These are phyloP conservation scores for Hoplostethus atlanticus DNA, from an alignment of 2,797 vertebrate genomes.

Conservation along the genomic window DNA sequence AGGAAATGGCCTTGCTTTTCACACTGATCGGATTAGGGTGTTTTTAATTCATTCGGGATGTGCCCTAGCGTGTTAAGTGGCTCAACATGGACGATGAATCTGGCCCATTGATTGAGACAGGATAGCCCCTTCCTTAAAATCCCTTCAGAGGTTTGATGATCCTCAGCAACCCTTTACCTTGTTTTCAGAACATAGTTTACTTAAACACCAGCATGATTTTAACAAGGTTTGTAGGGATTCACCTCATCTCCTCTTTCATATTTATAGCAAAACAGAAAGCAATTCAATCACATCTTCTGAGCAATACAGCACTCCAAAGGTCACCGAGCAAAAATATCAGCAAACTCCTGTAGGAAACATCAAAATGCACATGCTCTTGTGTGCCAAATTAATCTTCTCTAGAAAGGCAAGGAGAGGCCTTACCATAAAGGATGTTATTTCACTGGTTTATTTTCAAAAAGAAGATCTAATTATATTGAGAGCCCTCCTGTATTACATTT, in stretches of 20 bases:
- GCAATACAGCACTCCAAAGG: constrained; percentile 33
- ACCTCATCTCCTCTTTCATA: constrained; percentile 4
- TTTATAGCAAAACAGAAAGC: constrained; percentile 35
- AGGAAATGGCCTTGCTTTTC: constrained; percentile 87
- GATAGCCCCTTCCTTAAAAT: constrained; percentile 62
- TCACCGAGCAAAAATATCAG: constrained; percentile 26
- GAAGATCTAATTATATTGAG: not conserved
- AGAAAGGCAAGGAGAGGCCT: not conserved
- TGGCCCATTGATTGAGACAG: constrained; percentile 73
- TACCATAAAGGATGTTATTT: not conserved
- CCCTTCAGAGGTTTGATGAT: constrained; percentile 37
- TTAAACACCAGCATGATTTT: not conserved
- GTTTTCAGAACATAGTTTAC: constrained; percentile 2
- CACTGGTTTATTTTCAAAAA: not conserved
- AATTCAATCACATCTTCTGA: constrained; percentile 36
- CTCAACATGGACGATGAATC: constrained; percentile 86
- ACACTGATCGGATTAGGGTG: constrained; percentile 87
- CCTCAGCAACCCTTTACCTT: constrained; percentile 28
- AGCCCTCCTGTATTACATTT: not conserved
- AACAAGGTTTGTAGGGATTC: constrained; percentile 25
- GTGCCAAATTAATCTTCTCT: constrained; percentile 10
- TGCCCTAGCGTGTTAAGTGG: constrained; percentile 87
- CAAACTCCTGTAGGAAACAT: constrained; percentile 18
- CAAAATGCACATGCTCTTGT: constrained; percentile 16
- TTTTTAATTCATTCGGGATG: constrained; percentile 89